Conservation (phyloP, 2,113 vertebrate genomes). For the Stercorarius parasiticus region DNA sequence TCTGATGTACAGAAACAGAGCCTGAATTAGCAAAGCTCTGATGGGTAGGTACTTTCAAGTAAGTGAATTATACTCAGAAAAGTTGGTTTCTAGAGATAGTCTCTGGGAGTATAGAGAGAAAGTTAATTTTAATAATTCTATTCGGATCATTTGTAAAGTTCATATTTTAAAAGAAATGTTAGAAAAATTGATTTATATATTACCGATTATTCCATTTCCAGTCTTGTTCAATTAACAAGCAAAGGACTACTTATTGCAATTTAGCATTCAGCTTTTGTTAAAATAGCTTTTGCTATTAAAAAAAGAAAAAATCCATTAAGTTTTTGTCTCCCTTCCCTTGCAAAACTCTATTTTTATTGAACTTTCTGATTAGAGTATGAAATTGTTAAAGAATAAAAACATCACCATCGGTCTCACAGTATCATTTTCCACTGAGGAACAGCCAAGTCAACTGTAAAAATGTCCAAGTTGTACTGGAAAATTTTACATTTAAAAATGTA, state of each 20-base stretch:
- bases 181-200: not conserved
- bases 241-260: not conserved
- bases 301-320: not conserved
- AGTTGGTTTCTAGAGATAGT: not conserved
- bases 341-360: not conserved
- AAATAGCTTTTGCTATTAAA: not conserved
- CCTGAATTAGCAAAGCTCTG: not conserved
- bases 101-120: not conserved
- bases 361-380: not conserved
- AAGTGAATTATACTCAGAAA: not conserved
- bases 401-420: not conserved
- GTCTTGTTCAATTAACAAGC: not conserved
- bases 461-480: not conserved
- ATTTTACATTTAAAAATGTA: not conserved
- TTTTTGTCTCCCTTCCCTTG: not conserved
- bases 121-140: not conserved
- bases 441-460: not conserved
- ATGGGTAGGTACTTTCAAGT: not conserved
- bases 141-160: not conserved
- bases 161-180: not conserved
- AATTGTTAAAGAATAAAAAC: not conserved
- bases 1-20: not conserved
- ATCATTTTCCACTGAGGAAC: not conserved
- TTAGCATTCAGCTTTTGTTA: not conserved
- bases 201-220: not conserved